Evolutionary conservation across 2,797 vertebrate genomes (phyloP).

Genomic region (Cyprinodon diabolis): DNA sequence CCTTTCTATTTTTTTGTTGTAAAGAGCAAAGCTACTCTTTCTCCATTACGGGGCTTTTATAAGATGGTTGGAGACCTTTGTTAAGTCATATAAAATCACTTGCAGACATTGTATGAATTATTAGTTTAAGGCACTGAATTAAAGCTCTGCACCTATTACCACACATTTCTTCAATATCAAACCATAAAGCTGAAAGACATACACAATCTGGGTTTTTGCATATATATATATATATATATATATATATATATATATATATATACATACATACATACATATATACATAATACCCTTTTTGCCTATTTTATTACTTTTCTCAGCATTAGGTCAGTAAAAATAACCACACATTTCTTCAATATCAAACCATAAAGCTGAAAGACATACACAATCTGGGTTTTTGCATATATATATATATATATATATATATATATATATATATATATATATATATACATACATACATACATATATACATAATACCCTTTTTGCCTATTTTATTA

Average conservation of each 20-base stretch:
- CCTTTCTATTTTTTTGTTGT: slow-evolving; percentile 77
- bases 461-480: too few species aligned
- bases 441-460: too few species aligned
- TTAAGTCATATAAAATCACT: slow-evolving; percentile 73
- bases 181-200: slow-evolving; percentile 22
- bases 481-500: neutral
- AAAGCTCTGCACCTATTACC: slow-evolving; percentile 27
- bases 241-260: too few species aligned
- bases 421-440: too few species aligned
- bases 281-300: too few species aligned
- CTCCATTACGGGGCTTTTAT: slow-evolving; percentile 73
- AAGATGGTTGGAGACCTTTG: slow-evolving; percentile 71
- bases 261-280: too few species aligned
- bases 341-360: slow-evolving; percentile 12
- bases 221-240: too few species aligned
- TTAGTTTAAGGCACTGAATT: slow-evolving; percentile 25
- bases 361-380: slow-evolving; percentile 28
- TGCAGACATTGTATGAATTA: slow-evolving; percentile 52
- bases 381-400: too few species aligned
- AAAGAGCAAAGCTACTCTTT: slow-evolving; percentile 68
- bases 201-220: neutral
- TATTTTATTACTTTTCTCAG: neutral
- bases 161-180: slow-evolving; percentile 23
- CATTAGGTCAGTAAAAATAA: neutral
- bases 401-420: too few species aligned